Percentiles rank a stretch among this genome's conserved stretches.
Conservation (phyloP, 2,113 vertebrate genomes). For the Scalopus aquaticus region DNA sequence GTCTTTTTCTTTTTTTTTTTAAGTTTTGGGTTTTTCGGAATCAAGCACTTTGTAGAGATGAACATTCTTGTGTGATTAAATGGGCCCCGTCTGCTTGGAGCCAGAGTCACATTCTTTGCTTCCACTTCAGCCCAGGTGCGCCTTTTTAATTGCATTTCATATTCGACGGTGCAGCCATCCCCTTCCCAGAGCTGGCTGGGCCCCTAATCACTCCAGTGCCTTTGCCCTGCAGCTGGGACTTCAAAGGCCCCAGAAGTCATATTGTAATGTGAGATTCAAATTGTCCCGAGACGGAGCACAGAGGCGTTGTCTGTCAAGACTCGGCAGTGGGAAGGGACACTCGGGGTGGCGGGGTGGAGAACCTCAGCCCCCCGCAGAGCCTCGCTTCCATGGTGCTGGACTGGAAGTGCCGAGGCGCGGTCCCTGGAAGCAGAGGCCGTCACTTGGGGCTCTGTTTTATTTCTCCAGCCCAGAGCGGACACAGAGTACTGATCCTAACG, state of each 20-base stretch:
- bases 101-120: constrained; percentile 35
- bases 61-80: constrained; percentile 53
- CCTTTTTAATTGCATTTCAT: constrained; percentile 60
- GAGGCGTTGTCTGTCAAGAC: neutral
- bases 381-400: neutral
- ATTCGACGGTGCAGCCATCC: constrained; percentile 42
- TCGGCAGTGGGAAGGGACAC: constrained; percentile 24
- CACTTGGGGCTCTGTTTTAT: constrained; percentile 2
- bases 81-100: constrained; percentile 44
- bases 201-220: constrained; percentile 54
- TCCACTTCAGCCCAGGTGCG: constrained; percentile 58
- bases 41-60: constrained; percentile 44
- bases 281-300: constrained; percentile 26
- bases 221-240: constrained; percentile 68
- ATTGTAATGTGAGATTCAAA: constrained; percentile 65
- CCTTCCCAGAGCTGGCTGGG: neutral
- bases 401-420: neutral
- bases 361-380: neutral
- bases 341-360: neutral
- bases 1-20: neutral
- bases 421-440: neutral
- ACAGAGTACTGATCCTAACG: neutral
- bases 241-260: constrained; percentile 71
- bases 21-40: neutral
- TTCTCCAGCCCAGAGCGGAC: constrained; percentile 23